These are phyloP conservation scores for Limosa lapponica DNA, from an alignment of 2,797 vertebrate species.

Conservation along the genomic window DNA sequence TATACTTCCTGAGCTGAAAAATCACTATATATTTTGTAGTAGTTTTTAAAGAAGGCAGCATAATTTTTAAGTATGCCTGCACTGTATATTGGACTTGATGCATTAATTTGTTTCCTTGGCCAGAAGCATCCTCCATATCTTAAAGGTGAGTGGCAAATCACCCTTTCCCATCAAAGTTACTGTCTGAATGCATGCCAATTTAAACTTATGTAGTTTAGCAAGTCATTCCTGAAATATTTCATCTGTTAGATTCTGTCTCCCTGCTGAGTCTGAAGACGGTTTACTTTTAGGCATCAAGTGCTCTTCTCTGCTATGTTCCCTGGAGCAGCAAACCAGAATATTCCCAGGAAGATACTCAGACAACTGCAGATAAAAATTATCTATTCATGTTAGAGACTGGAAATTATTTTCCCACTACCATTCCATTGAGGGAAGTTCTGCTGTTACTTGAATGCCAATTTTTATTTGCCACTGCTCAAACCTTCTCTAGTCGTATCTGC, in stretches of 20 bases:
- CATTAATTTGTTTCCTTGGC: not conserved
- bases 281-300: not conserved
- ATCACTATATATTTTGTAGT: not conserved
- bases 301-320: not conserved
- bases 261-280: not conserved
- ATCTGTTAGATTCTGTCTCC: not conserved
- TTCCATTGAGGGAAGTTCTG: not conserved
- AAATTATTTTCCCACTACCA: not conserved
- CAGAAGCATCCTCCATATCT: not conserved
- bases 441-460: not conserved
- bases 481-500: not conserved
- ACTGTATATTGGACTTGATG: not conserved
- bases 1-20: not conserved
- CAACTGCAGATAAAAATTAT: not conserved
- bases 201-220: not conserved
- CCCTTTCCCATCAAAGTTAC: not conserved
- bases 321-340: not conserved
- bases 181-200: not conserved
- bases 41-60: not conserved
- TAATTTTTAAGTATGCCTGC: not conserved
- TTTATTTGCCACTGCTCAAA: not conserved
- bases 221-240: not conserved
- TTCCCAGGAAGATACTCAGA: not conserved
- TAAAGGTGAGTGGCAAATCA: not conserved
- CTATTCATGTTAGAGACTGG: not conserved